A percentile compares a stretch with the other conserved stretches of the same genome.
phyloP scores from a whole-genome alignment of 1,140 invertebrate genomes.

The Colletes gigas region DNA sequence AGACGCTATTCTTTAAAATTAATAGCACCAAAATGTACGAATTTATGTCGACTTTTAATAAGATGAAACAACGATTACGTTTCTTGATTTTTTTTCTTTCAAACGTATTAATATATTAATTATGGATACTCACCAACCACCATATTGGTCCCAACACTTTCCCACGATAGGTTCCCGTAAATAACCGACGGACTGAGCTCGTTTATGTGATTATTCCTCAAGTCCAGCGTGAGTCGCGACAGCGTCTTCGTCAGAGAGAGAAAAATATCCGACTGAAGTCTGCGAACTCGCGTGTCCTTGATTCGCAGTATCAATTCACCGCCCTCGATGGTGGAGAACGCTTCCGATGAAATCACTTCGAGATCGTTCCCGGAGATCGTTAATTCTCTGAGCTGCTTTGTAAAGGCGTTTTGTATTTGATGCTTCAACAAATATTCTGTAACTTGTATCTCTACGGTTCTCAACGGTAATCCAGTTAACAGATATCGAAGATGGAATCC shows the following conservation, averaged over 20 bases:
- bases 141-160: constrained; percentile 90
- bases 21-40: no score
- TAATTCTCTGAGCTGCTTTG: constrained; percentile 88
- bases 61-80: no score
- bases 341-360: constrained; percentile 86
- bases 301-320: constrained; percentile 89
- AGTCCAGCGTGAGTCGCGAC: constrained; percentile 90
- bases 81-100: no score
- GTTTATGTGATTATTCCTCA: constrained; percentile 90
- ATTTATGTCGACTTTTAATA: no score
- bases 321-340: constrained; percentile 84
- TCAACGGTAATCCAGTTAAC: constrained; percentile 82
- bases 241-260: constrained; percentile 86
- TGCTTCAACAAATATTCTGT: constrained; percentile 86
- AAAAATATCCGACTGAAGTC: constrained; percentile 90
- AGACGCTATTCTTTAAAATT: no score
- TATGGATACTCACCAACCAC: constrained; percentile 84
- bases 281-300: constrained; percentile 87
- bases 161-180: constrained; percentile 92
- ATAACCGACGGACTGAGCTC: constrained; percentile 90
- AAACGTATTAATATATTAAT: no score
- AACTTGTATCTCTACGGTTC: constrained; percentile 86
- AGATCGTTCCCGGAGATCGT: constrained; percentile 89
- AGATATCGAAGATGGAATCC: constrained; percentile 85
- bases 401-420: constrained; percentile 87